Conservation (phyloP, 2,113 vertebrate species). For the Xiphophorus couchianus region DNA sequence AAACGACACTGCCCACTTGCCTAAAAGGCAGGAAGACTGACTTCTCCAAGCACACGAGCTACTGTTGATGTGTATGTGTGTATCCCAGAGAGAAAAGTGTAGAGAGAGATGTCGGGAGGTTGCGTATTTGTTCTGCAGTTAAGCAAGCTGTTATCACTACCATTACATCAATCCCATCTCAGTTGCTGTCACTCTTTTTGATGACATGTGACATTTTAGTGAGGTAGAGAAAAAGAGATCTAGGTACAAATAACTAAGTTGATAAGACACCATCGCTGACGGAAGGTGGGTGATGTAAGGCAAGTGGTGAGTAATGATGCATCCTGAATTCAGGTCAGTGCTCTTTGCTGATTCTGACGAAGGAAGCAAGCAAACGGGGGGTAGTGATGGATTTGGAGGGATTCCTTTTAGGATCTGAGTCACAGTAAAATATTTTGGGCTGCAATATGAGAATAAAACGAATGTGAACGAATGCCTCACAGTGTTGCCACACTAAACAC, state of each 20-base stretch:
- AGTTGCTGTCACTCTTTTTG: constrained; percentile 57
- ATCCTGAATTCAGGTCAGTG: constrained; percentile 69
- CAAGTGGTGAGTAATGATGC: constrained; percentile 63
- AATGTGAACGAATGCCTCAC: constrained; percentile 21
- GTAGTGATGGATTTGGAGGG: constrained; percentile 38
- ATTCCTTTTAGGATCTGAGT: constrained; percentile 35
- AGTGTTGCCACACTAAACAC: constrained; percentile 1
- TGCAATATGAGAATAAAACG: constrained; percentile 31
- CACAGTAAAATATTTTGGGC: constrained; percentile 25
- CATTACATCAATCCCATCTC: constrained; percentile 42
- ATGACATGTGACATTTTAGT: constrained; percentile 47
- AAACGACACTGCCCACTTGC: constrained; percentile 60
- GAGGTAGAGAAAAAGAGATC: constrained; percentile 44
- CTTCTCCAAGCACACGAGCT: constrained; percentile 27
- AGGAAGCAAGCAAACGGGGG: constrained; percentile 21
- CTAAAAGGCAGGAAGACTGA: constrained; percentile 45
- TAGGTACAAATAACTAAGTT: constrained; percentile 39
- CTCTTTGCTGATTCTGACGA: constrained; percentile 48
- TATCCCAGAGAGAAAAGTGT: not conserved
- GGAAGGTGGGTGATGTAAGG: constrained; percentile 60
- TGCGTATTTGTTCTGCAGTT: constrained; percentile 17
- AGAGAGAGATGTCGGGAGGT: not conserved
- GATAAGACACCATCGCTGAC: constrained; percentile 45
- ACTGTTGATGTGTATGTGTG: constrained; percentile 8
- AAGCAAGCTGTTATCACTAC: constrained; percentile 50